These are phyloP conservation scores for Thera obeliscata DNA, from an alignment of 2,888 invertebrate genomes.

Conservation along the genomic window DNA sequence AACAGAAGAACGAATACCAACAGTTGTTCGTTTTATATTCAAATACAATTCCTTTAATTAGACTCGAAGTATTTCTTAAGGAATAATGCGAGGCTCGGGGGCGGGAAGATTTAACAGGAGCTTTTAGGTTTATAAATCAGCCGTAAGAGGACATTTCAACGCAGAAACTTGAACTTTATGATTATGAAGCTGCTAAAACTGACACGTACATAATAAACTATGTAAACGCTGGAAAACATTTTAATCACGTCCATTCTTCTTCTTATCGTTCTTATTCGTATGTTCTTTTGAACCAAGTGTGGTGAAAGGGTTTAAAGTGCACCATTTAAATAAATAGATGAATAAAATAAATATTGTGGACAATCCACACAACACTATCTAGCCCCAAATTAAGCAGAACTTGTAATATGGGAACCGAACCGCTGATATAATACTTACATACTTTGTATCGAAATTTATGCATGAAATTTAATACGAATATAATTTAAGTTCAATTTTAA, in stretches of 20 bases:
- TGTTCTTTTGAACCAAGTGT: no score
- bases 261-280: neutral
- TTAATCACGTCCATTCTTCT: conserved; percentile 30
- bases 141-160: conserved; percentile 47
- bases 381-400: no score
- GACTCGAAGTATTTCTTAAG: conserved; percentile 64
- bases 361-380: no score
- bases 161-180: conserved; percentile 42
- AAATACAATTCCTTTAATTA: conserved; percentile 75
- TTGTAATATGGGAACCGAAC: no score
- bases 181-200: conserved; percentile 41
- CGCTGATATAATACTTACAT: no score
- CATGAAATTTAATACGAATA: conserved; percentile 37
- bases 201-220: conserved; percentile 36
- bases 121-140: conserved; percentile 50
- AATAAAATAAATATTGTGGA: no score
- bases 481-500: conserved; percentile 41
- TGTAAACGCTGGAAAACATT: conserved; percentile 24
- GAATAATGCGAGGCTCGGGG: conserved; percentile 60
- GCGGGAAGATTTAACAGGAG: conserved; percentile 43
- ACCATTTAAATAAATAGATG: no score
- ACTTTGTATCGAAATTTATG: conserved; percentile 37
- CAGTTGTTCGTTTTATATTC: conserved; percentile 60
- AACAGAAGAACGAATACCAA: conserved; percentile 60
- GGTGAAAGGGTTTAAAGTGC: no score